Conservation (phyloP, 2,113 vertebrate genomes). For the Trematomus loennbergii region DNA sequence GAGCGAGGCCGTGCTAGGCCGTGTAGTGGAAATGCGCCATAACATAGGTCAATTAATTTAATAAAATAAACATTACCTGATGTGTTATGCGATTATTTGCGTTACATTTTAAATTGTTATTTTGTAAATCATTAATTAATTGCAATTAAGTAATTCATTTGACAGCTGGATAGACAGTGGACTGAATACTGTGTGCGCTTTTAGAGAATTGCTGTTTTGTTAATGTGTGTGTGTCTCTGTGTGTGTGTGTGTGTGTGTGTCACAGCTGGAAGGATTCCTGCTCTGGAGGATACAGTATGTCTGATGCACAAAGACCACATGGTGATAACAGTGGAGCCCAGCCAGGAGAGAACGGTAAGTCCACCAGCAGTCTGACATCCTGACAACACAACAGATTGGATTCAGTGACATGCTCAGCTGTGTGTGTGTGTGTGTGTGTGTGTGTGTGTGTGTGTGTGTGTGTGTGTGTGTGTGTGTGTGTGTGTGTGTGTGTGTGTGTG, state of each 20-base stretch:
- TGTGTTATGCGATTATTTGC: no score
- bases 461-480: no score
- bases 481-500: no score
- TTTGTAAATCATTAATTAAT: no score
- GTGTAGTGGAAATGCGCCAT: no score
- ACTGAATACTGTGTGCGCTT: not conserved
- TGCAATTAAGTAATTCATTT: no score
- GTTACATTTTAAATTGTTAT: no score
- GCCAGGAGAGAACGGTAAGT: slow-evolving; percentile 85
- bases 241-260: not conserved
- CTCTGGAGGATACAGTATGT: slow-evolving; percentile 84
- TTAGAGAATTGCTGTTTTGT: not conserved
- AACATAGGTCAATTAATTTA: no score
- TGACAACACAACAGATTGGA: not conserved
- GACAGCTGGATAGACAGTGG: not conserved
- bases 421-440: slow-evolving; percentile 19
- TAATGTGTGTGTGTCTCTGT: not conserved
- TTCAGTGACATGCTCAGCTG: not conserved
- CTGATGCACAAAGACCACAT: slow-evolving; percentile 86
- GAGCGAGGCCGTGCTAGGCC: no score
- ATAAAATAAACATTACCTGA: no score
- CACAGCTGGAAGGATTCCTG: slow-evolving; percentile 85
- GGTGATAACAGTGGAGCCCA: slow-evolving; percentile 85
- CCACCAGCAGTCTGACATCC: no score
- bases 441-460: no score